Evolutionary conservation across 2,888 invertebrate species (phyloP).

Genomic region (Calliphora vomitoria): DNA sequence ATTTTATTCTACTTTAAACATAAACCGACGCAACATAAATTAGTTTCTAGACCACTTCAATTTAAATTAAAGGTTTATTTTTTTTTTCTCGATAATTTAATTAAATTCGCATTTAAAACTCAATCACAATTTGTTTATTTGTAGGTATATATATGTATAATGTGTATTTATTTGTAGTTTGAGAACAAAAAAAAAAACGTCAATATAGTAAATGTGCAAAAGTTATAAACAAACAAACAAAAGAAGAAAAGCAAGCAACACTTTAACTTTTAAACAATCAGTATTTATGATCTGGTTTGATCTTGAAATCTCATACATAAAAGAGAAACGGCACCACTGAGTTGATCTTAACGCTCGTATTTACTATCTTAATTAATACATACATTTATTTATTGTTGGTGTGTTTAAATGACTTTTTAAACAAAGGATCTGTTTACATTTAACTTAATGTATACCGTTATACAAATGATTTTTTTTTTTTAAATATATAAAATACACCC

Average conservation of each 20-base stretch:
- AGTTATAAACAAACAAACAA: conserved; percentile 1
- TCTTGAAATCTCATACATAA: conserved; percentile 42
- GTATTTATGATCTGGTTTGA: conserved; percentile 36
- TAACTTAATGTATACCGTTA: conserved; percentile 42
- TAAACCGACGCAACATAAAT: conserved; percentile 13
- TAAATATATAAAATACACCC: neutral
- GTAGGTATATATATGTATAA: neutral
- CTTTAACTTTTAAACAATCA: conserved; percentile 27
- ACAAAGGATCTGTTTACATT: conserved; percentile 62
- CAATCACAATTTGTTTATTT: conserved; percentile 32
- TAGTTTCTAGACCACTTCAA: conserved; percentile 20
- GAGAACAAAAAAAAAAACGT: neutral
- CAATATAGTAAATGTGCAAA: conserved; percentile 29
- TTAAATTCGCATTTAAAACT: conserved; percentile 42
- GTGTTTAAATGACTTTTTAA: conserved; percentile 31
- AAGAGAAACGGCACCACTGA: neutral
- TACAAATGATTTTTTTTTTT: conserved; percentile 1
- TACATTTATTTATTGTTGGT: conserved; percentile 3
- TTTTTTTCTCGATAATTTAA: conserved; percentile 23
- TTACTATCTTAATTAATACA: conserved; percentile 24
- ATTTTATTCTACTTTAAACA: neutral
- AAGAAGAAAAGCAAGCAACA: neutral
- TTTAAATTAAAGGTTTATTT: conserved; percentile 18
- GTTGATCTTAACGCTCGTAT: conserved; percentile 8
- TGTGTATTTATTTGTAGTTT: conserved; percentile 2